A percentile compares a stretch with the other conserved stretches of the same genome.
Evolutionary conservation across 2,113 vertebrate species (phyloP).

Genomic region (Neolamprologus hecqui): DNA sequence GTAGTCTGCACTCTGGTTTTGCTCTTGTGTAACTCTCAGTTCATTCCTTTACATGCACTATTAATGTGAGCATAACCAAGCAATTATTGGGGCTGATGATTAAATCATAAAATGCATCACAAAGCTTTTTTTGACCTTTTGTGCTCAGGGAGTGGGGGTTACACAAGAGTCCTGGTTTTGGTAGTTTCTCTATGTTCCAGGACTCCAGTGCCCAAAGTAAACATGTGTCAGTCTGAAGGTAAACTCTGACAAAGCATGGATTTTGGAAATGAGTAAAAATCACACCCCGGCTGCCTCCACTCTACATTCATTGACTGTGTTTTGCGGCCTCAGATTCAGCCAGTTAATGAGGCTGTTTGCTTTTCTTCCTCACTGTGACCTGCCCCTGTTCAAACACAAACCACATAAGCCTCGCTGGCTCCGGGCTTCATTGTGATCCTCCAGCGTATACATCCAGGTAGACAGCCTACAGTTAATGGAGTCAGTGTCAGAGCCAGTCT

Average conservation of each 20-base stretch:
- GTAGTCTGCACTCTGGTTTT: neutral
- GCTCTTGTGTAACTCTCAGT: neutral
- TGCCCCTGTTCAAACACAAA: neutral
- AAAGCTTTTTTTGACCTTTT: neutral
- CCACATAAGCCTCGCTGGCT: neutral
- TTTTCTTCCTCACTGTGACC: slow-evolving; percentile 1
- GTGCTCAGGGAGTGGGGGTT: neutral
- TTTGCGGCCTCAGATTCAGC: neutral
- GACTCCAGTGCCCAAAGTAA: slow-evolving; percentile 14
- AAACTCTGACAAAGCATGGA: slow-evolving; percentile 26
- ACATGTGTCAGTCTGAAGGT: slow-evolving; percentile 32
- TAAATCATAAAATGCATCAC: neutral
- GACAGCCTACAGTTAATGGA: neutral
- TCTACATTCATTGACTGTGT: neutral
- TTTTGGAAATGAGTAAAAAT: slow-evolving; percentile 24
- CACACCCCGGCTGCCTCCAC: neutral
- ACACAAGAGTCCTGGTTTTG: neutral
- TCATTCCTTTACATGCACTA: neutral
- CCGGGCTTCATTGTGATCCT: neutral
- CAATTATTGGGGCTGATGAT: neutral
- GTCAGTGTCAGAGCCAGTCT: neutral
- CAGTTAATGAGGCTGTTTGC: slow-evolving; percentile 9
- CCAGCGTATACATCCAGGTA: neutral
- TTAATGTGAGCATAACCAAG: neutral
- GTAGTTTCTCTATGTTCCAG: slow-evolving; percentile 2